These are phyloP conservation scores for Aphidoletes aphidimyza DNA, from an alignment of 2,888 invertebrate species.

Conservation along the genomic window DNA sequence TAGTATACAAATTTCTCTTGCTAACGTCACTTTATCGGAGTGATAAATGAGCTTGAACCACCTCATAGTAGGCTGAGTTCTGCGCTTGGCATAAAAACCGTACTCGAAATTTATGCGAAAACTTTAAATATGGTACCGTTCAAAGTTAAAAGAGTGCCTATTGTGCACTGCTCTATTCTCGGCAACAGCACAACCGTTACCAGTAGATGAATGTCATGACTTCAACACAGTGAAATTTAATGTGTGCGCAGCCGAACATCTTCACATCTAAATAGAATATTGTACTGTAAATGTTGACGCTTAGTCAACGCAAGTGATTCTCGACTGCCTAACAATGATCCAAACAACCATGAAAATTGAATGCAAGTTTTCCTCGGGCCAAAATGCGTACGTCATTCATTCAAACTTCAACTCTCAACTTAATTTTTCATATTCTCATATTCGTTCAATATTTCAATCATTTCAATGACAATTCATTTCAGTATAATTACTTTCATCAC, in stretches of 20 bases:
- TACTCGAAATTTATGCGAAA: slow-evolving; percentile 4
- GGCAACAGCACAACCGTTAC: too few species aligned
- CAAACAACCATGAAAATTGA: too few species aligned
- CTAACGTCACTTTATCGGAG: background rate
- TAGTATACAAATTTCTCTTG: slow-evolving; percentile 2
- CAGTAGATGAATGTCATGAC: too few species aligned
- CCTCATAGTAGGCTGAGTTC: background rate
- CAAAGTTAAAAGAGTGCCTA: background rate
- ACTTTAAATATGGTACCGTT: slow-evolving; percentile 1
- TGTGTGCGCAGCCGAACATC: too few species aligned
- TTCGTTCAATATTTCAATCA: background rate
- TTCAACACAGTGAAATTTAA: too few species aligned
- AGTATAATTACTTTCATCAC: background rate
- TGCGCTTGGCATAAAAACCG: background rate
- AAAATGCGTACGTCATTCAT: slow-evolving; percentile 1
- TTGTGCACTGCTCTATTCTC: background rate
- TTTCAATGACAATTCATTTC: background rate
- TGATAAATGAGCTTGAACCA: too few species aligned
- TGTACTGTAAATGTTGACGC: too few species aligned
- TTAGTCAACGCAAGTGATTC: background rate
- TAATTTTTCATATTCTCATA: slow-evolving; percentile 20
- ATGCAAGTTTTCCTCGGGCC: background rate
- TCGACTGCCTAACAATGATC: too few species aligned
- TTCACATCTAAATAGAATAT: too few species aligned
- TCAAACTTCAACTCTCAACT: background rate